These are phyloP conservation scores for Lasiommata megera DNA, from an alignment of 2,888 invertebrate genomes.

Conservation along the genomic window DNA sequence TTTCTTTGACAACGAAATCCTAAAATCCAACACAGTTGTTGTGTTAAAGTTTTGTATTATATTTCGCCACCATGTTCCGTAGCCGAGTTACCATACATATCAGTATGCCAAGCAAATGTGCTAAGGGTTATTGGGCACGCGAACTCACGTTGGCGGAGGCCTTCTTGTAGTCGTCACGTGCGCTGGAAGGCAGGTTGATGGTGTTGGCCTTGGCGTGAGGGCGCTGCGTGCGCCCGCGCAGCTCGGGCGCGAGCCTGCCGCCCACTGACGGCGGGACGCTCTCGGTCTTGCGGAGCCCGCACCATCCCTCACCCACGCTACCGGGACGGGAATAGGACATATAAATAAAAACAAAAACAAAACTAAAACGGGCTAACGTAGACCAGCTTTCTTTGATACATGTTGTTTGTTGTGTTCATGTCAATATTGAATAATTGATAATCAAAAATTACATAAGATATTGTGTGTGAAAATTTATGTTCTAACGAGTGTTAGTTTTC, in stretches of 20 bases:
- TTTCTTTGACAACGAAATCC: no score
- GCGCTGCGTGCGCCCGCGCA: slow-evolving; percentile 61
- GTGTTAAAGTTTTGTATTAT: no score
- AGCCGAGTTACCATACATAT: no score
- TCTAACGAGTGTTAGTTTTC: no score
- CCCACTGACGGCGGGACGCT: slow-evolving; percentile 68
- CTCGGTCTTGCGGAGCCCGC: slow-evolving; percentile 69
- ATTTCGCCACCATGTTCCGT: no score
- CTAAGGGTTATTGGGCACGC: background rate
- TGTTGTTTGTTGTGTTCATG: background rate
- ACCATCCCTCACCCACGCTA: slow-evolving; percentile 66
- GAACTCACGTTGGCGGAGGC: slow-evolving; percentile 34
- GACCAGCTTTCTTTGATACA: slow-evolving; percentile 53
- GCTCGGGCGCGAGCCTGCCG: slow-evolving; percentile 56
- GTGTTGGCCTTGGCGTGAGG: slow-evolving; percentile 81
- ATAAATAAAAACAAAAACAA: slow-evolving; percentile 51
- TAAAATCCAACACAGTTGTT: no score
- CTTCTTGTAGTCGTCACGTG: slow-evolving; percentile 58
- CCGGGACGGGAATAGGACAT: slow-evolving; percentile 55
- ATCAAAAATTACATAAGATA: no score
- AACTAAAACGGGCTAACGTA: slow-evolving; percentile 42
- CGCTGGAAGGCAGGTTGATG: slow-evolving; percentile 80
- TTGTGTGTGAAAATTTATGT: no score
- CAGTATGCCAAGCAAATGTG: background rate
- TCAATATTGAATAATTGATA: no score